phyloP scores from a whole-genome alignment of 2,113 vertebrate genomes.

The Procavia capensis region DNA sequence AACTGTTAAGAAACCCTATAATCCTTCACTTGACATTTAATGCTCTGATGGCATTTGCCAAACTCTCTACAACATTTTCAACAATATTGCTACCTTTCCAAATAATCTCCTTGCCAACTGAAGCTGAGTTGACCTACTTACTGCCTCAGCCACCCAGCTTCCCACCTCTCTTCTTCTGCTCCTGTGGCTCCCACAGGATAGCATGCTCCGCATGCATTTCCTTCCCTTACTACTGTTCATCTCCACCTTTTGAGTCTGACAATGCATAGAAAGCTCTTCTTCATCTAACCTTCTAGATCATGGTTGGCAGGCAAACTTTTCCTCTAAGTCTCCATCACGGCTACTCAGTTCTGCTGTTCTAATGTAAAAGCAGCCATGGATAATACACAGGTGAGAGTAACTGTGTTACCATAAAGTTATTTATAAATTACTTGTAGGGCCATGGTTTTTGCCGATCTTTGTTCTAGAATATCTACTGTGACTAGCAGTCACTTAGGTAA shows the following conservation, averaged over 20 bases:
- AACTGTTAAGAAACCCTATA: background rate
- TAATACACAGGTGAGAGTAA: background rate
- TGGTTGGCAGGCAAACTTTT: background rate
- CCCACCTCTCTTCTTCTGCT: background rate
- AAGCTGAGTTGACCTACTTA: background rate
- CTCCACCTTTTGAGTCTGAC: background rate
- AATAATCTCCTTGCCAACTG: fast-evolving
- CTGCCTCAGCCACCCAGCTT: fast-evolving
- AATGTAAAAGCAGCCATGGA: background rate
- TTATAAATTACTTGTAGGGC: background rate
- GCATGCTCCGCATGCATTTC: background rate
- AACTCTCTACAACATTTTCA: background rate
- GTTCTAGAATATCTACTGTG: background rate
- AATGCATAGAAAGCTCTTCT: background rate
- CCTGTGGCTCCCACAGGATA: background rate
- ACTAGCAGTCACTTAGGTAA: background rate
- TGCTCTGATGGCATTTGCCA: background rate
- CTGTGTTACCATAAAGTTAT: background rate
- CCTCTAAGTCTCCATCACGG: background rate
- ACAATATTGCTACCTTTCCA: background rate
- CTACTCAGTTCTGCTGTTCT: background rate
- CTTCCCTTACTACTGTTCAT: background rate
- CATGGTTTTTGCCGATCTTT: background rate
- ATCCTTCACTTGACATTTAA: background rate
- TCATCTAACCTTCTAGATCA: background rate